phyloP scores from a whole-genome alignment of 2,113 vertebrate genomes.

The Dipodomys spectabilis region DNA sequence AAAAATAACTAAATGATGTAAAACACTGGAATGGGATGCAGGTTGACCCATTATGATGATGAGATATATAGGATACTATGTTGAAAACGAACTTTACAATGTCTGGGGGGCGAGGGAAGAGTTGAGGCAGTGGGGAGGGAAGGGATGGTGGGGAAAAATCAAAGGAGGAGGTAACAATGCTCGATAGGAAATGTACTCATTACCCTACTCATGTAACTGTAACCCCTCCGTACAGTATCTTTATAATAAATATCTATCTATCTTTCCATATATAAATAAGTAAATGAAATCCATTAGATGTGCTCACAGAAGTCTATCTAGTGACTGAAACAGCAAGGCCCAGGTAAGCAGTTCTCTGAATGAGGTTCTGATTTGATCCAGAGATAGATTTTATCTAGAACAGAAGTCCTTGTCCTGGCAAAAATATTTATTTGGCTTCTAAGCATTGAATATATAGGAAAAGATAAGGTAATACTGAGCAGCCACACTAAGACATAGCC shows the following conservation, averaged over 20 bases:
- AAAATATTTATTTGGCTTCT: neutral
- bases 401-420: neutral
- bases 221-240: too few species aligned
- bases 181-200: too few species aligned
- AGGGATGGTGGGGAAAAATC: too few species aligned
- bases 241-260: too few species aligned
- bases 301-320: neutral
- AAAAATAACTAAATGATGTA: neutral
- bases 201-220: too few species aligned
- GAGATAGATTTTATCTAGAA: slow-evolving; percentile 18
- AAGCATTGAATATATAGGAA: neutral
- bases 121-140: too few species aligned
- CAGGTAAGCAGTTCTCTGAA: neutral
- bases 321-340: neutral
- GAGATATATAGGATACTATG: too few species aligned
- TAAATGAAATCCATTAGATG: neutral
- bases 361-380: neutral
- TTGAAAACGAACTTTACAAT: too few species aligned
- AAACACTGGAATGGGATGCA: too few species aligned
- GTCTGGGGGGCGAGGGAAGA: too few species aligned
- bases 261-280: neutral
- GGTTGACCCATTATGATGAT: too few species aligned
- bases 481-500: neutral
- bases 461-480: neutral
- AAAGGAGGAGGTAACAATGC: too few species aligned